phyloP scores from a whole-genome alignment of 2,113 vertebrate genomes.

The Ceyx margarethae region DNA sequence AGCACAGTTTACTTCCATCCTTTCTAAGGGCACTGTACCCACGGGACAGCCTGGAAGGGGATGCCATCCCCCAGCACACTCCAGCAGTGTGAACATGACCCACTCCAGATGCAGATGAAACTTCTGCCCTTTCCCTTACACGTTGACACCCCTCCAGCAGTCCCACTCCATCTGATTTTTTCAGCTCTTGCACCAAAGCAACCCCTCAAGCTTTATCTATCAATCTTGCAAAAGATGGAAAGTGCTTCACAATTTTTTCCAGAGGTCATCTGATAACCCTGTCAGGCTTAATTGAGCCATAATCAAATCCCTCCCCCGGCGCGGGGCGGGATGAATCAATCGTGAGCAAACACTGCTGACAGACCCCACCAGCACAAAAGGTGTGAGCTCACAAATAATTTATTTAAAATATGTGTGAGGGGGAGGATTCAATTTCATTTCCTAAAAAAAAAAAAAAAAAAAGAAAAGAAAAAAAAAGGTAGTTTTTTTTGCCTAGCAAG shows the following conservation, averaged over 20 bases:
- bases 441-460: neutral
- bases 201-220: neutral
- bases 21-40: neutral
- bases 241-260: conserved; percentile 14
- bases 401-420: neutral
- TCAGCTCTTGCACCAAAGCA: neutral
- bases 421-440: conserved; percentile 67
- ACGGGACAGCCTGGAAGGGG: neutral
- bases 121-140: neutral
- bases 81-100: fast-evolving
- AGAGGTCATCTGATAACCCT: conserved; percentile 53
- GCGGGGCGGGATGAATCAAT: neutral
- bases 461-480: neutral
- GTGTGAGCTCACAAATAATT: conserved; percentile 24
- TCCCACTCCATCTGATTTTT: neutral
- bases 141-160: neutral
- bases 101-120: neutral
- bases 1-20: neutral
- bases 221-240: neutral
- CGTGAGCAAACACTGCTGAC: conserved; percentile 12
- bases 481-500: neutral
- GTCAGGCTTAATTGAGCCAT: conserved; percentile 55
- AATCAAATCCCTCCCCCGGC: neutral
- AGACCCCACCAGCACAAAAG: conserved; percentile 1
- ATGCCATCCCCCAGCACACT: fast-evolving